Evolutionary conservation across 2,113 vertebrate species (phyloP).

Genomic region (Ellobius talpinus): DNA sequence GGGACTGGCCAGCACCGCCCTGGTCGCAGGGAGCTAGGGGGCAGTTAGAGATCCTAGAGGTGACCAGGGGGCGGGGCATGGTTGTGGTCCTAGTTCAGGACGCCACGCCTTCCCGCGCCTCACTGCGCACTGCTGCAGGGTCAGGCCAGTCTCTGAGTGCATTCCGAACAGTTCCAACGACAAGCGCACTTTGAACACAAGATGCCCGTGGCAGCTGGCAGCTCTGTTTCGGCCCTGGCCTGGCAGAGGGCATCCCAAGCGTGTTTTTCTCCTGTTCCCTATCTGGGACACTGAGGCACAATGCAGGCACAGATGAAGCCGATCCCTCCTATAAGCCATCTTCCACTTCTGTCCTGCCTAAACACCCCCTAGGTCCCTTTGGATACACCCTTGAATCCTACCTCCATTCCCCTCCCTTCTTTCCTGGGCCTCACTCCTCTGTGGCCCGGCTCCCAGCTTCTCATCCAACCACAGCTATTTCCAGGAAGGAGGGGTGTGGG

Average conservation of each 20-base stretch:
- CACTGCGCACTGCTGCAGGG: neutral
- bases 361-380: neutral
- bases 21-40: neutral
- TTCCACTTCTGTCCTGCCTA: neutral
- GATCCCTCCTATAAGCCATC: neutral
- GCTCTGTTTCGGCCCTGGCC: neutral
- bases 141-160: neutral
- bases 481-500: constrained; percentile 75
- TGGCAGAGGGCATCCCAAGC: neutral
- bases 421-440: constrained; percentile 73
- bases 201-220: neutral
- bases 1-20: neutral
- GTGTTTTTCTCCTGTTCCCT: neutral
- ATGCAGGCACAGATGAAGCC: neutral
- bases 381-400: neutral
- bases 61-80: constrained; percentile 2
- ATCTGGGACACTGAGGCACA: constrained; percentile 36
- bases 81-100: neutral
- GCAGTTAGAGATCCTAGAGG: neutral
- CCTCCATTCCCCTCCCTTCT: constrained; percentile 15
- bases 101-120: neutral
- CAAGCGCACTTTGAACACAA: neutral
- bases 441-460: constrained; percentile 65
- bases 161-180: neutral
- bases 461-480: constrained; percentile 83